Evolutionary conservation across 2,113 vertebrate species (phyloP).

Genomic region (Osmerus eperlanus): DNA sequence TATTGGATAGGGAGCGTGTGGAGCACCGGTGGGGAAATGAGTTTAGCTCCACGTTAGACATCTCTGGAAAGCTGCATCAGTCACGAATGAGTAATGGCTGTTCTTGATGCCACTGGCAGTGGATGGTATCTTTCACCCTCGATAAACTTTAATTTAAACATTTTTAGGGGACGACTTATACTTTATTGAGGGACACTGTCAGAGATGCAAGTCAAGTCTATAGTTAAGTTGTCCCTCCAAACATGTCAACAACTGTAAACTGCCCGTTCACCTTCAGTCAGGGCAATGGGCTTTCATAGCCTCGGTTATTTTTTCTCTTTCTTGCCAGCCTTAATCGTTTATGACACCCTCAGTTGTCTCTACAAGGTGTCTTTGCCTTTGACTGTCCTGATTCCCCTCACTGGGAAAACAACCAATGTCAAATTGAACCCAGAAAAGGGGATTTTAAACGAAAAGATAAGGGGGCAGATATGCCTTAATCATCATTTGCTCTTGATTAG

Average conservation of each 20-base stretch:
- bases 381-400: slow-evolving; percentile 57
- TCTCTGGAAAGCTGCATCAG: slow-evolving; percentile 28
- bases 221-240: slow-evolving; percentile 1
- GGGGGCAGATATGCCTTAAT: slow-evolving; percentile 75
- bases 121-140: slow-evolving; percentile 22
- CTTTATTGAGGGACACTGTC: slow-evolving; percentile 32
- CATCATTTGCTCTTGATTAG: slow-evolving; percentile 75
- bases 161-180: slow-evolving; percentile 25
- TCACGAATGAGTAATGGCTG: slow-evolving; percentile 25
- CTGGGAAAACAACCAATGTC: slow-evolving; percentile 62
- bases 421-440: slow-evolving; percentile 72
- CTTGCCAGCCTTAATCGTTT: slow-evolving; percentile 58
- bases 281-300: too few relatives aligned
- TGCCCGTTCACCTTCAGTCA: background rate
- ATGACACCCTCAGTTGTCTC: slow-evolving; percentile 59
- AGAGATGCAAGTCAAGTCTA: slow-evolving; percentile 4
- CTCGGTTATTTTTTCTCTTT: slow-evolving; percentile 41
- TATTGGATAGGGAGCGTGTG: slow-evolving; percentile 32
- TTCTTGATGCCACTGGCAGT: slow-evolving; percentile 11
- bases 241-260: slow-evolving; percentile 17
- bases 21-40: slow-evolving; percentile 26
- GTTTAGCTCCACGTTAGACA: slow-evolving; percentile 33
- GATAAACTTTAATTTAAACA: slow-evolving; percentile 31
- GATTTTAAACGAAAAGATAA: slow-evolving; percentile 75
- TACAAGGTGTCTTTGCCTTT: slow-evolving; percentile 70